phyloP scores from a whole-genome alignment of 2,797 vertebrate species.

The Neopelma chrysocephalum region DNA sequence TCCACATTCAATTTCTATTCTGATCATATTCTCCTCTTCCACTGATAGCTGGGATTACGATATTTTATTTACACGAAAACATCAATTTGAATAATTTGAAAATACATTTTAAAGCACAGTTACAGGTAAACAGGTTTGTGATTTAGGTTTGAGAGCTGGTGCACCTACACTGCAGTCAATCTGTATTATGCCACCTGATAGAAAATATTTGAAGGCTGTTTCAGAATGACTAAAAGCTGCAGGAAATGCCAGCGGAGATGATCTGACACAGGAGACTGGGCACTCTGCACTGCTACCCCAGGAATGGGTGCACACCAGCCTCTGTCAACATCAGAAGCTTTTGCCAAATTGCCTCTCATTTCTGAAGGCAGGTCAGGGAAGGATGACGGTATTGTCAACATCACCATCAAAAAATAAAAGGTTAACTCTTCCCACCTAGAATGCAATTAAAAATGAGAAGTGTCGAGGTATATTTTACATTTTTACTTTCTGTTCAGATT shows the following conservation, averaged over 20 bases:
- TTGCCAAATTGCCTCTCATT: neutral
- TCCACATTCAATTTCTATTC: neutral
- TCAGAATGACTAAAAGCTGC: neutral
- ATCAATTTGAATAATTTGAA: neutral
- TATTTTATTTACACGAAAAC: conserved; percentile 2
- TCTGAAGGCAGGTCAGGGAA: neutral
- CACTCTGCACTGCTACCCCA: neutral
- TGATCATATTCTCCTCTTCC: neutral
- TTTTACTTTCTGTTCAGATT: neutral
- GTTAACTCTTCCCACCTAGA: neutral
- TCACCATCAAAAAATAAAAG: neutral
- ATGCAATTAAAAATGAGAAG: neutral
- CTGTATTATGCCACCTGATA: neutral
- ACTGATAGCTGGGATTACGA: neutral
- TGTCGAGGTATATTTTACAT: neutral
- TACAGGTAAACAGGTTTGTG: neutral
- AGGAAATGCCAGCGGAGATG: neutral
- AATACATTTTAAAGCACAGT: neutral
- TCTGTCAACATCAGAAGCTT: neutral
- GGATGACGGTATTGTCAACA: neutral
- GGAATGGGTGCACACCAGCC: rapidly evolving
- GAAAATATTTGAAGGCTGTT: neutral
- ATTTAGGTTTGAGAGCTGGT: neutral
- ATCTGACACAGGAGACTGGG: neutral
- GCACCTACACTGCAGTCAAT: neutral